Evolutionary conservation across 2,888 invertebrate species (phyloP).

Genomic region (Phyllotreta striolata): DNA sequence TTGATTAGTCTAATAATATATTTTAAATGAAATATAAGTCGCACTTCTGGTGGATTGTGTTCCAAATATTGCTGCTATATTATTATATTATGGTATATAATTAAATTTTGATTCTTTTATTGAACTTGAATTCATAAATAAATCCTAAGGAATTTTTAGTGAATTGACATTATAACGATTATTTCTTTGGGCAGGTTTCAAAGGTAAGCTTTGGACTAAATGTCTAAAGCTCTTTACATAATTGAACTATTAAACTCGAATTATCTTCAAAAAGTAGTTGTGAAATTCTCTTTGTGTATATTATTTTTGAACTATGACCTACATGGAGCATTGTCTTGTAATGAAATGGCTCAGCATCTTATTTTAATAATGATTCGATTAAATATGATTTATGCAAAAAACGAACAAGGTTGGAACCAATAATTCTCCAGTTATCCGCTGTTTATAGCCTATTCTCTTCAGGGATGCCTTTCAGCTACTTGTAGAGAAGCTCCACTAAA

Average conservation of each 20-base stretch:
- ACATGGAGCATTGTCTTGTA: too few species aligned
- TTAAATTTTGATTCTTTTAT: background rate
- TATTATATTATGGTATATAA: too few species aligned
- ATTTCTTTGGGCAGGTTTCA: too few species aligned
- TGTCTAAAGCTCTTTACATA: constrained; percentile 4
- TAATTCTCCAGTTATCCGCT: too few species aligned
- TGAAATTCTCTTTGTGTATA: background rate
- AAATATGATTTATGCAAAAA: too few species aligned
- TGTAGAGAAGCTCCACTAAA: too few species aligned
- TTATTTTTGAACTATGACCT: background rate
- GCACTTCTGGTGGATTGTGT: constrained; percentile 8
- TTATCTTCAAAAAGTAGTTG: background rate
- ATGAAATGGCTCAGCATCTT: too few species aligned
- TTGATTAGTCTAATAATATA: too few species aligned
- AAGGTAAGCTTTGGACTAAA: background rate
- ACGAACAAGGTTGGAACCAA: too few species aligned
- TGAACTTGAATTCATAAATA: background rate
- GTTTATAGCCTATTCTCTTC: too few species aligned
- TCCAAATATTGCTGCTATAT: background rate
- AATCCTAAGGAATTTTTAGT: background rate
- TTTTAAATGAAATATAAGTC: constrained; percentile 1
- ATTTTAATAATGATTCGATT: too few species aligned
- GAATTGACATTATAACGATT: background rate
- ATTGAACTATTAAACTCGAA: background rate
- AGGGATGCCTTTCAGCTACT: too few species aligned